These are phyloP conservation scores for Hycleus phaleratus DNA, from an alignment of 1,140 invertebrate genomes.

Conservation along the genomic window DNA sequence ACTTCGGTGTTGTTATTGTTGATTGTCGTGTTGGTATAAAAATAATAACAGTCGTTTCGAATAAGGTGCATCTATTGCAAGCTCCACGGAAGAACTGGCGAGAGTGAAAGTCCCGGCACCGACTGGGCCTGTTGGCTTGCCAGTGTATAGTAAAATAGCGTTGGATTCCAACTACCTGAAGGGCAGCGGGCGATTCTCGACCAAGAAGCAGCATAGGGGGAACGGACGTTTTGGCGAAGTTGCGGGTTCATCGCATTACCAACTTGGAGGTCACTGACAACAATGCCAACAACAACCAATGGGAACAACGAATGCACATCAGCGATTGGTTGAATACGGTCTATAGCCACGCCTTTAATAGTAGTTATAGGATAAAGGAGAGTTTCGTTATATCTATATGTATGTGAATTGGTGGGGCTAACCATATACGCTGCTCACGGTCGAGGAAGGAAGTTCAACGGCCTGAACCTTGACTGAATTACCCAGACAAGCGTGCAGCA, in stretches of 20 bases:
- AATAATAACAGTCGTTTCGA: background rate
- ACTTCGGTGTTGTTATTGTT: no score
- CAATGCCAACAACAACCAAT: slow-evolving; percentile 33
- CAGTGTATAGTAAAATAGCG: slow-evolving; percentile 38
- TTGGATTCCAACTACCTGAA: slow-evolving; percentile 38
- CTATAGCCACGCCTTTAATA: slow-evolving; percentile 29
- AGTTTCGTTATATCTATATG: no score
- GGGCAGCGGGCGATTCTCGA: slow-evolving; percentile 34
- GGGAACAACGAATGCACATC: slow-evolving; percentile 21
- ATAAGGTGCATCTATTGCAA: slow-evolving; percentile 12
- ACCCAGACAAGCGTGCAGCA: slow-evolving; percentile 49
- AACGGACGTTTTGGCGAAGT: slow-evolving; percentile 32
- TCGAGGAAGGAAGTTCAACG: slow-evolving; percentile 50
- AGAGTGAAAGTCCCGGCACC: slow-evolving; percentile 42
- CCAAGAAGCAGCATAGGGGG: slow-evolving; percentile 18
- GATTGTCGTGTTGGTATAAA: background rate
- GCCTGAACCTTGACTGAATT: slow-evolving; percentile 63
- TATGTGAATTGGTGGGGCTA: slow-evolving; percentile 19
- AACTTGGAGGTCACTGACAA: slow-evolving; percentile 56
- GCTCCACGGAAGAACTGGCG: slow-evolving; percentile 29
- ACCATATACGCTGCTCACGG: slow-evolving; percentile 23
- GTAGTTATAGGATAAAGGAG: background rate
- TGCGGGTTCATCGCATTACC: slow-evolving; percentile 52
- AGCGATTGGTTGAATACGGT: slow-evolving; percentile 36
- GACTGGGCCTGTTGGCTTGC: slow-evolving; percentile 32